Conservation (phyloP, 2,797 vertebrate genomes). For the Enteromius radiatus region DNA sequence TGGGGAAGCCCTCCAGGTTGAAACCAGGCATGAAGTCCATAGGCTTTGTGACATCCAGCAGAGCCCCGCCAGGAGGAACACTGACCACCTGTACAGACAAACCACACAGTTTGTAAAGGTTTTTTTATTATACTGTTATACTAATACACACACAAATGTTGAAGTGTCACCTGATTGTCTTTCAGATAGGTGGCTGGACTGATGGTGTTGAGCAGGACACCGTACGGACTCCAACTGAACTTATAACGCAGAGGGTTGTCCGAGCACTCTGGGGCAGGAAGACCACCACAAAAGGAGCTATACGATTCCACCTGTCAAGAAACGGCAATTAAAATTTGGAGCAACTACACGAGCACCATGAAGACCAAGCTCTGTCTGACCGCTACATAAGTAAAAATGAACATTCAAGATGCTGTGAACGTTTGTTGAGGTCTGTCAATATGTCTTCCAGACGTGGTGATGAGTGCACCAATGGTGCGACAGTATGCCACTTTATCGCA, state of each 20-base stretch:
- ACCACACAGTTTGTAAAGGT: neutral
- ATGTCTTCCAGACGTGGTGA: slow-evolving; percentile 48
- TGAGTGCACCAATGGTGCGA: slow-evolving; percentile 49
- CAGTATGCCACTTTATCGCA: slow-evolving; percentile 51
- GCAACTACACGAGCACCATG: slow-evolving; percentile 7
- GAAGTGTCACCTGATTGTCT: slow-evolving; percentile 82
- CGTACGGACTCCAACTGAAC: slow-evolving; percentile 96
- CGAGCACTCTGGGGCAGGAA: slow-evolving; percentile 92
- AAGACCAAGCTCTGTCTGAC: neutral
- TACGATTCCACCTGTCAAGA: slow-evolving; percentile 88
- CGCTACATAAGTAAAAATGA: slow-evolving; percentile 46
- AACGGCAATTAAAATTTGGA: neutral
- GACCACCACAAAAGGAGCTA: slow-evolving; percentile 91
- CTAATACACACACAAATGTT: too few species aligned
- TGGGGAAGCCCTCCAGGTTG: slow-evolving; percentile 93
- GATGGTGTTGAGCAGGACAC: slow-evolving; percentile 89
- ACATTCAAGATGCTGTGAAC: slow-evolving; percentile 55
- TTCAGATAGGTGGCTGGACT: slow-evolving; percentile 86
- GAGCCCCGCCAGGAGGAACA: slow-evolving; percentile 82
- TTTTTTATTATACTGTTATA: neutral
- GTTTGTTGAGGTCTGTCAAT: slow-evolving; percentile 59
- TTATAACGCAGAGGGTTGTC: slow-evolving; percentile 96
- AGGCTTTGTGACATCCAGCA: slow-evolving; percentile 81
- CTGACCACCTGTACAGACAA: slow-evolving; percentile 79
- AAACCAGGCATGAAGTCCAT: slow-evolving; percentile 94